Base-by-base conservation (phyloP, 2,797 vertebrate genomes). In the Sebastes kiyomatsui region DNA sequence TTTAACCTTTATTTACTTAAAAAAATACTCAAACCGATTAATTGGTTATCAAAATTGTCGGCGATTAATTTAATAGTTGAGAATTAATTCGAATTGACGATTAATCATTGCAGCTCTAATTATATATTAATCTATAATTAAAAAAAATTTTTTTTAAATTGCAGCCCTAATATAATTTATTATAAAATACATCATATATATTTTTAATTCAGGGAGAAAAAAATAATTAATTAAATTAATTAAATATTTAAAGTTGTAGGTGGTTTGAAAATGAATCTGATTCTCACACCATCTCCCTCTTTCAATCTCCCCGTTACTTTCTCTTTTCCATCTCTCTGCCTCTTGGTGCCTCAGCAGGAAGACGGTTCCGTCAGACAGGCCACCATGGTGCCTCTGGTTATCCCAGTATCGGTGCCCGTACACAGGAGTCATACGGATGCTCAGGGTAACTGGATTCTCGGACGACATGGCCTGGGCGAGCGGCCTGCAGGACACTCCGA, bases 351-450 rank as follows among this genome's bases (percentile, higher is more conserved):
- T 27, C 86, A 82, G 72, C 87, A 88, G 90, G 95, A 94, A 2
- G 95, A 95, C 0, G 56, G 66, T 27, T 46, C 81, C 5, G 84
- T 88, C 83, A 90, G 81, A 75, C 94, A 91, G 78, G 65, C 88
- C 90, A 92, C 72, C 78, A 97, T 93, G 64, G 81, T 95, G 83
- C 94, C 97, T 75, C 89, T 95, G 84, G 96, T 99, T 30, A 98
- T 99, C 89, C 98, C 98, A 0, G 99, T 99, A 52, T 99, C 98
- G 0, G 99, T 99, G 81, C 98, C 98, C 1, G 95, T 93, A 82
- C 91, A 92, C 91, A 84, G 80, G 90, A 73, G 66, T 85, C 82
- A 96, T 83, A 69, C 88, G 64, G 93, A 87, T 71, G 5, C 93
- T 87, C 96, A 16, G 81, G 93, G 67, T 73, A 93, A 78, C 93